A percentile compares a stretch with the other conserved stretches of the same genome.
phyloP scores from a whole-genome alignment of 1,140 invertebrate species.

The Sminthurides bifidus region DNA sequence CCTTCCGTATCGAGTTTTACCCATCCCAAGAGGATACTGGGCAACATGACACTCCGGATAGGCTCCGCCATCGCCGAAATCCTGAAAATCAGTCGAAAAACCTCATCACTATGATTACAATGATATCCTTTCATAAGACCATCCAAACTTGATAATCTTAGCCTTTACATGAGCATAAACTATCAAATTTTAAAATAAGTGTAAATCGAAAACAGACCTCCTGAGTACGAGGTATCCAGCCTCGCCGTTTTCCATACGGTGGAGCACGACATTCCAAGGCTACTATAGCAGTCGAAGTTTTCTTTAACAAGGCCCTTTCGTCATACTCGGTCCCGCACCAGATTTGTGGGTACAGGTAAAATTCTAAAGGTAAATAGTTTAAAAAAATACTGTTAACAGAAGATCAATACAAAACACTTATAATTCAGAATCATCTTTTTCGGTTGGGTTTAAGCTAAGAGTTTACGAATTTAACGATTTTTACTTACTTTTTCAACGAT shows the following conservation, averaged over 20 bases:
- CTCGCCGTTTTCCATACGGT: conserved; percentile 87
- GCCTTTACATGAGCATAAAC: background rate
- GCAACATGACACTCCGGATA: conserved; percentile 97
- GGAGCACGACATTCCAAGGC: conserved; percentile 70
- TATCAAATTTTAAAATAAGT: background rate
- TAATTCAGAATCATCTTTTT: too few relatives aligned
- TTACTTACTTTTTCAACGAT: too few relatives aligned
- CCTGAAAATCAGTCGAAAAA: conserved; percentile 38
- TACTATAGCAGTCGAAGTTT: conserved; percentile 54
- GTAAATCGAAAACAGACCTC: conserved; percentile 47
- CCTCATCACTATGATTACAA: background rate
- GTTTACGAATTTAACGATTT: too few relatives aligned
- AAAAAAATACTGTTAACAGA: too few relatives aligned
- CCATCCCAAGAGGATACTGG: conserved; percentile 88
- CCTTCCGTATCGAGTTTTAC: conserved; percentile 44
- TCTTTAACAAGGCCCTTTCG: conserved; percentile 46
- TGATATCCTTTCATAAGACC: background rate
- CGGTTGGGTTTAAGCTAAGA: too few relatives aligned
- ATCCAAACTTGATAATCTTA: background rate
- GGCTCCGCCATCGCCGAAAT: conserved; percentile 90
- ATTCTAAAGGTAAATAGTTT: conserved; percentile 49
- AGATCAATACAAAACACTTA: too few relatives aligned
- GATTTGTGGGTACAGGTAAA: conserved; percentile 69
- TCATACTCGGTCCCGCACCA: conserved; percentile 79
- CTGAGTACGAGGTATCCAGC: conserved; percentile 78